Evolutionary conservation across 2,797 vertebrate genomes (phyloP).

Genomic region (Chiroxiphia lanceolata): DNA sequence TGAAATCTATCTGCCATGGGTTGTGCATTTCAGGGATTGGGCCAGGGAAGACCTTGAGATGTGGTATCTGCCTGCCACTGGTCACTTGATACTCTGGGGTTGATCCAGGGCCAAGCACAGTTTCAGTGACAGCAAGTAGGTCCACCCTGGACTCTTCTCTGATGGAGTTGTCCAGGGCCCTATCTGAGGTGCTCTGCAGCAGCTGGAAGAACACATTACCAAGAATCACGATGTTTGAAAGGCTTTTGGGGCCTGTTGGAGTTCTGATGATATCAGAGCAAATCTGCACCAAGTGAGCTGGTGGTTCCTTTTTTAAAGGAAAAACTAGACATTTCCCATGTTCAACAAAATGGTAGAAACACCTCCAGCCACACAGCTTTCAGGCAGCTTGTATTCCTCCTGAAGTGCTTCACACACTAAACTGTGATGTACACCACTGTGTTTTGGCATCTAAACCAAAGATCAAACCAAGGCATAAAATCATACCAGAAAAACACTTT

Average conservation of each 20-base stretch:
- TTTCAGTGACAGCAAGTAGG: neutral
- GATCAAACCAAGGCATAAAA: slow-evolving; percentile 16
- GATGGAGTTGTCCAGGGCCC: neutral
- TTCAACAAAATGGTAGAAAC: neutral
- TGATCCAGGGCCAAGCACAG: neutral
- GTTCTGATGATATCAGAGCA: neutral
- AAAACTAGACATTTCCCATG: neutral
- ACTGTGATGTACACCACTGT: neutral
- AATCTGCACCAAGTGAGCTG: neutral
- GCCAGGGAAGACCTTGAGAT: neutral
- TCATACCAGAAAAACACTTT: neutral
- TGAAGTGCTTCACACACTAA: neutral
- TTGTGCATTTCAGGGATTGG: neutral
- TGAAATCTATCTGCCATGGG: neutral
- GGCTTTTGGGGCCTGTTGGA: neutral
- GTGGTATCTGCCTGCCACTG: neutral
- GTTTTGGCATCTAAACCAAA: neutral
- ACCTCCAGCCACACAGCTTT: neutral
- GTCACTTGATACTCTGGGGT: neutral
- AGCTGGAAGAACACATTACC: neutral
- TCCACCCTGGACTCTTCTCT: neutral
- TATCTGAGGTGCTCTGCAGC: neutral
- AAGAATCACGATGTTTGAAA: neutral
- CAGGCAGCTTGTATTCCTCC: slow-evolving; percentile 6
- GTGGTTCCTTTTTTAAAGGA: neutral